Percentiles rank a stretch among this genome's conserved stretches.
Evolutionary conservation across 2,888 invertebrate species (phyloP).

Genomic region (Plebejus argus): DNA sequence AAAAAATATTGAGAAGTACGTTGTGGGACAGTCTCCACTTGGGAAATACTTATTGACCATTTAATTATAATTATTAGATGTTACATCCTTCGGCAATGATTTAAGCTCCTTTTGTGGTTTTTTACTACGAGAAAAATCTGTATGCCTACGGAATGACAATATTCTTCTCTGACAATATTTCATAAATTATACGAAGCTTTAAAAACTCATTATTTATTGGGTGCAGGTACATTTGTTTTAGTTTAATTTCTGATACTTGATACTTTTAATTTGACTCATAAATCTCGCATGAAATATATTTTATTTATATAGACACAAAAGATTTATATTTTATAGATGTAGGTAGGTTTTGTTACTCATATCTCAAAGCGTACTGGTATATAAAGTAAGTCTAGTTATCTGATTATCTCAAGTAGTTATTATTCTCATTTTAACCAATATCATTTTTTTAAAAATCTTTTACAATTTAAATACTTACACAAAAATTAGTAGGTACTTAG

Average conservation of each 20-base stretch:
- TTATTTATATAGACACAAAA: not conserved
- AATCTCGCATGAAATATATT: not conserved
- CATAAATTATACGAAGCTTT: not conserved
- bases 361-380: too few relatives aligned
- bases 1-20: too few relatives aligned
- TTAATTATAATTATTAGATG: too few relatives aligned
- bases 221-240: not conserved
- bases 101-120: not conserved
- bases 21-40: too few relatives aligned
- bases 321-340: not conserved
- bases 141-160: not conserved
- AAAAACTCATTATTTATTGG: not conserved
- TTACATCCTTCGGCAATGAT: not conserved
- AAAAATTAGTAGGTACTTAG: too few relatives aligned
- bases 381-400: too few relatives aligned
- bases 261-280: not conserved
- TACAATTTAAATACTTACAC: too few relatives aligned
- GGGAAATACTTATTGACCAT: too few relatives aligned
- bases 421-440: too few relatives aligned
- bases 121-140: not conserved
- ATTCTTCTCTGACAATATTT: not conserved
- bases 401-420: too few relatives aligned
- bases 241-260: slow-evolving; percentile 3
- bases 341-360: not conserved
- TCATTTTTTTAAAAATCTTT: too few relatives aligned